Percentiles rank a stretch among this genome's conserved stretches.
These are phyloP conservation scores for Bombus consobrinus DNA, from an alignment of 1,140 invertebrate species.

Conservation along the genomic window DNA sequence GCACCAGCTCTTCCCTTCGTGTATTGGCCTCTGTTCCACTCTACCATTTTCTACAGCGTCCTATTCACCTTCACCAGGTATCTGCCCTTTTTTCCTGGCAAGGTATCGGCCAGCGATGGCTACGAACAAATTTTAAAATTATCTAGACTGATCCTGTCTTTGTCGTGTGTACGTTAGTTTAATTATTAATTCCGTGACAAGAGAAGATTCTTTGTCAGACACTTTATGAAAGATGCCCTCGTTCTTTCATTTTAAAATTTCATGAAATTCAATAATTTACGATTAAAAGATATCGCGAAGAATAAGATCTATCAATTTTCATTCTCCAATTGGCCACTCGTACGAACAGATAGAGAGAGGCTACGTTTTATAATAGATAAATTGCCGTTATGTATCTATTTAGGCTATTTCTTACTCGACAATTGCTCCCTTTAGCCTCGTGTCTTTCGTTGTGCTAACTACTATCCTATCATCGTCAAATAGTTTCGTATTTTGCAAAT, in stretches of 20 bases:
- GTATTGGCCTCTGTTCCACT: slow-evolving; percentile 63
- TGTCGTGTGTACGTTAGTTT: background rate
- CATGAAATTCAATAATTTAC: background rate
- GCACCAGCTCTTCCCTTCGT: slow-evolving; percentile 43
- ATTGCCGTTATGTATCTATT: slow-evolving; percentile 40
- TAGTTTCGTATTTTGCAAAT: no score
- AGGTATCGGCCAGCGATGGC: slow-evolving; percentile 11
- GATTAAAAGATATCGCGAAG: no score
- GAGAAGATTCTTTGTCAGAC: no score
- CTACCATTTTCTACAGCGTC: slow-evolving; percentile 57
- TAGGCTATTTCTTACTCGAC: background rate
- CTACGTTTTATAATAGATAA: slow-evolving; percentile 38
- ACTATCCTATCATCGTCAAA: background rate
- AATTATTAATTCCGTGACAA: no score
- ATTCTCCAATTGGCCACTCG: slow-evolving; percentile 19
- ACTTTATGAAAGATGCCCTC: no score
- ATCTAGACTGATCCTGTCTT: background rate
- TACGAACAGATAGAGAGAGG: background rate
- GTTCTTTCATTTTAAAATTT: background rate
- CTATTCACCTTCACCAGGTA: slow-evolving; percentile 46
- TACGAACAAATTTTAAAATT: slow-evolving; percentile 1
- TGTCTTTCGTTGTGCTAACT: slow-evolving; percentile 10
- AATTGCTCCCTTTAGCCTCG: slow-evolving; percentile 22
- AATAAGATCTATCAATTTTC: background rate
- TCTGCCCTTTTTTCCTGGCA: slow-evolving; percentile 37